phyloP scores from a whole-genome alignment of 2,113 vertebrate species.

The Nesoenas mayeri region DNA sequence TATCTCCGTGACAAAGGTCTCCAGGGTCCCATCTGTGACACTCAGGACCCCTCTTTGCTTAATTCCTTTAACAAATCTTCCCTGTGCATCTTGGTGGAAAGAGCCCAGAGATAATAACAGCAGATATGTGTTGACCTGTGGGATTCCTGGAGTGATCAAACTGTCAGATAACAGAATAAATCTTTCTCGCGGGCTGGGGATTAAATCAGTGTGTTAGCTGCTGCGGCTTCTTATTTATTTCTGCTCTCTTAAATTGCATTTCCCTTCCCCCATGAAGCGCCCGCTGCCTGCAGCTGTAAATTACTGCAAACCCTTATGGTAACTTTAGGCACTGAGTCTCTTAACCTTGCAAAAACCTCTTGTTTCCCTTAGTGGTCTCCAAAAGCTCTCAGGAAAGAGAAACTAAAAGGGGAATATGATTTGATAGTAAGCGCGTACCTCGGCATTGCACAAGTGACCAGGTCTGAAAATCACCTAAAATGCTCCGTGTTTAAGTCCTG shows the following conservation, averaged over 20 bases:
- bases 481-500: rapidly evolving
- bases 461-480: neutral
- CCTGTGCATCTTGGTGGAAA: constrained; percentile 3
- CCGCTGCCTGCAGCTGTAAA: constrained; percentile 54
- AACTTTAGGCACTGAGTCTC: neutral
- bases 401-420: neutral
- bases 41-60: neutral
- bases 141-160: constrained; percentile 59
- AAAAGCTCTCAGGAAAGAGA: neutral
- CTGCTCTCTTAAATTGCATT: constrained; percentile 49
- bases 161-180: constrained; percentile 65
- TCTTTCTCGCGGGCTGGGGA: constrained; percentile 50
- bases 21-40: neutral
- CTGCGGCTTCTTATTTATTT: constrained; percentile 52
- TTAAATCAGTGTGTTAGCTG: constrained; percentile 60
- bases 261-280: constrained; percentile 40
- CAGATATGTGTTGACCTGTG: constrained; percentile 47
- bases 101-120: constrained; percentile 39
- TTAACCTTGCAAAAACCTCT: constrained; percentile 65
- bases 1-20: neutral
- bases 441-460: neutral
- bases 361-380: neutral
- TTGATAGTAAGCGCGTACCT: neutral
- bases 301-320: constrained; percentile 42
- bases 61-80: constrained; percentile 7